Evolutionary conservation across 1,140 invertebrate species (phyloP).

Genomic region (Eumaeus atala): DNA sequence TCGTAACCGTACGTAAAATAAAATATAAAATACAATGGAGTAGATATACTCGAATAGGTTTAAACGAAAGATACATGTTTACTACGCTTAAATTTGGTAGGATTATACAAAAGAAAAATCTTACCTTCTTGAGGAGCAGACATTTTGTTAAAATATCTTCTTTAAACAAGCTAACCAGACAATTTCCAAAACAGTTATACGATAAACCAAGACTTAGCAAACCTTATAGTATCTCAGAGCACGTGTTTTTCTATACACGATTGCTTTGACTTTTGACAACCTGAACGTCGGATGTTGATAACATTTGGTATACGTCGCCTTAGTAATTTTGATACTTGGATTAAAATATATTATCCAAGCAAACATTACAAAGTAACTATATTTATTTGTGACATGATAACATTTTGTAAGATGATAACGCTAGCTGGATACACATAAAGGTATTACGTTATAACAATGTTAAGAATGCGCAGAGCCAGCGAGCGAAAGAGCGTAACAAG

Average conservation of each 20-base stretch:
- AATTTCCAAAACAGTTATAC: constrained; percentile 7
- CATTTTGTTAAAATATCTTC: constrained; percentile 35
- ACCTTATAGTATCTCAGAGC: constrained; percentile 52
- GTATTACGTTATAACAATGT: too few relatives aligned
- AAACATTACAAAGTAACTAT: too few relatives aligned
- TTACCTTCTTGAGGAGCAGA: constrained; percentile 56
- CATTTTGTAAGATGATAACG: too few relatives aligned
- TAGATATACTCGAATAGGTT: too few relatives aligned
- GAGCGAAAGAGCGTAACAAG: too few relatives aligned
- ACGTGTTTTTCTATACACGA: constrained; percentile 48
- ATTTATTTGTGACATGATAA: too few relatives aligned
- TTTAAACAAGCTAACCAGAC: constrained; percentile 9
- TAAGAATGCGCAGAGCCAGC: too few relatives aligned
- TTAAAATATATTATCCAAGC: constrained; percentile 1
- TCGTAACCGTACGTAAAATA: too few relatives aligned
- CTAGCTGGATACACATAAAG: too few relatives aligned
- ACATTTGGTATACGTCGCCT: constrained; percentile 22
- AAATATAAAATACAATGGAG: too few relatives aligned
- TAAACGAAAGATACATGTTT: neutral
- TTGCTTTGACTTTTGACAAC: constrained; percentile 29
- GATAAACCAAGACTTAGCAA: constrained; percentile 4
- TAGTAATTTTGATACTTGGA: constrained; percentile 20
- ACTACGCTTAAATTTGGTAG: constrained; percentile 28
- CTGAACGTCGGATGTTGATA: constrained; percentile 29
- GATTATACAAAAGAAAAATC: constrained; percentile 32